Evolutionary conservation across 2,113 vertebrate species (phyloP).

Genomic region (Progne subis): DNA sequence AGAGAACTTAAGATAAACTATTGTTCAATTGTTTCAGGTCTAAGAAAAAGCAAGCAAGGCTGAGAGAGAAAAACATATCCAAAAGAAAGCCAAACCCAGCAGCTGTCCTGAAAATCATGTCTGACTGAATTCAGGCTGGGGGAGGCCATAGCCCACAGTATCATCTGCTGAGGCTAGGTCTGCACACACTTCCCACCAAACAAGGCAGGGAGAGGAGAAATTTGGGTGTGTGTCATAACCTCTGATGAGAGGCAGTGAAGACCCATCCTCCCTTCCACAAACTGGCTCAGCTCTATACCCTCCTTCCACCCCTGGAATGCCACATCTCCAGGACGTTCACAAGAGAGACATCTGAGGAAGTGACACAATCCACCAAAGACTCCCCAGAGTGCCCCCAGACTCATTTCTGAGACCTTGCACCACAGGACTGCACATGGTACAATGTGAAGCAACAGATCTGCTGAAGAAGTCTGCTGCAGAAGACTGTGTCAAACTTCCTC

Average conservation of each 20-base stretch:
- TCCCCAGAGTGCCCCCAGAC: too few relatives aligned
- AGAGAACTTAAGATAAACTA: neutral
- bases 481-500: neutral
- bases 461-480: neutral
- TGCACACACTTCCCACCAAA: too few relatives aligned
- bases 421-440: accelerated
- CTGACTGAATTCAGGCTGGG: neutral
- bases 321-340: neutral
- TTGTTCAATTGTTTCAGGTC: neutral
- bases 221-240: accelerated
- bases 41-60: neutral
- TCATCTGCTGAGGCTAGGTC: neutral
- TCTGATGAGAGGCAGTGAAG: neutral
- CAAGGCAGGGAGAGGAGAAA: accelerated
- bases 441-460: neutral
- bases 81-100: neutral
- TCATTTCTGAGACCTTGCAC: neutral
- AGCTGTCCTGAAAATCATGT: neutral
- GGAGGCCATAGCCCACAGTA: too few relatives aligned
- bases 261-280: neutral
- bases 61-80: neutral
- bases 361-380: too few relatives aligned
- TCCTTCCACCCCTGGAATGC: neutral
- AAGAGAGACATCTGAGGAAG: neutral
- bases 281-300: too few relatives aligned